A percentile compares a stretch with the other conserved stretches of the same genome.
Conservation (phyloP, 2,888 invertebrate genomes). For the Lacanobia wlatinum region DNA sequence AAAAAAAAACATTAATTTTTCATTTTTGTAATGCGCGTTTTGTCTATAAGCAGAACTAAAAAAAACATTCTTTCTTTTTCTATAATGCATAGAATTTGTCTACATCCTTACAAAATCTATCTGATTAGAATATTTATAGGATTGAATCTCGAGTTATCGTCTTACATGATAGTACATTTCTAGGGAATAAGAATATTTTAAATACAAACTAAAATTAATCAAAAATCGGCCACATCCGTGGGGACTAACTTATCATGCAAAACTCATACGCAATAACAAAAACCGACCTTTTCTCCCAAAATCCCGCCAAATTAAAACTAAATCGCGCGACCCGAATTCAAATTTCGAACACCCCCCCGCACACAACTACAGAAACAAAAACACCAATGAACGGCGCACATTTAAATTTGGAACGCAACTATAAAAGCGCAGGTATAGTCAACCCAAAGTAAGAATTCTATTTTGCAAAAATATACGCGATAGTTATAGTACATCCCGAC, state of each 20-base stretch:
- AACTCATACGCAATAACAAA: constrained; percentile 77
- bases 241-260: constrained; percentile 61
- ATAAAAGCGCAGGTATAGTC: constrained; percentile 86
- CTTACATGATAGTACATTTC: neutral
- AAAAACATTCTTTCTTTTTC: no score
- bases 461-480: constrained; percentile 89
- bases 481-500: constrained; percentile 83
- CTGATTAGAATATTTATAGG: neutral
- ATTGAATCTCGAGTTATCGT: neutral
- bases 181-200: neutral
- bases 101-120: neutral
- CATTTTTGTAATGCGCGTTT: no score
- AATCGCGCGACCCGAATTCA: constrained; percentile 88
- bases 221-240: constrained; percentile 42
- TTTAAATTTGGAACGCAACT: constrained; percentile 83
- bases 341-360: constrained; percentile 76
- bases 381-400: constrained; percentile 83
- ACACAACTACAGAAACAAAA: constrained; percentile 83
- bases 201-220: constrained; percentile 21
- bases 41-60: no score
- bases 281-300: constrained; percentile 79
- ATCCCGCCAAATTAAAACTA: constrained; percentile 88
- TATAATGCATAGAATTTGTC: neutral
- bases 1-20: no score
- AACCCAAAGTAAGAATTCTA: constrained; percentile 88